phyloP scores from a whole-genome alignment of 2,797 vertebrate genomes.

The Hylomyscus alleni region DNA sequence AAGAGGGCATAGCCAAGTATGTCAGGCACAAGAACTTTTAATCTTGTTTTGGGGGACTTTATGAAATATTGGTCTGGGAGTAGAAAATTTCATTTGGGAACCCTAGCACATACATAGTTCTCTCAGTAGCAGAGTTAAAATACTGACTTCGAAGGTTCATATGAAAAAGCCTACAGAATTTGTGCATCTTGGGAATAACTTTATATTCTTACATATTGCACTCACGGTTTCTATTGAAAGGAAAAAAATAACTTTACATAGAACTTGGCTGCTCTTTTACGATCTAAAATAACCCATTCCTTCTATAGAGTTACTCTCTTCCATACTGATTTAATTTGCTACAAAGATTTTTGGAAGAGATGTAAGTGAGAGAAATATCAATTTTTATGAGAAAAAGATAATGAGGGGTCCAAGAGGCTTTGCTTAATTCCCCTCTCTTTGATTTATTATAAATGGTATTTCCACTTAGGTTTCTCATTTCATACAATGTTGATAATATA shows the following conservation, averaged over 20 bases:
- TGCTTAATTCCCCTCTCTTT: neutral
- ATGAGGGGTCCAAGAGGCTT: neutral
- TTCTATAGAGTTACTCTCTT: constrained; percentile 50
- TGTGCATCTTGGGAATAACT: constrained; percentile 73
- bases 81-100: constrained; percentile 77
- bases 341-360: constrained; percentile 49
- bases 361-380: neutral
- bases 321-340: constrained; percentile 45
- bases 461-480: constrained; percentile 19
- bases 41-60: constrained; percentile 76
- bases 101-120: constrained; percentile 68
- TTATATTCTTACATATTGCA: constrained; percentile 66
- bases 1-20: constrained; percentile 48
- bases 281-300: constrained; percentile 58
- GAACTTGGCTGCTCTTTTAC: constrained; percentile 64
- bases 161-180: constrained; percentile 77
- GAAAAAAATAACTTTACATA: constrained; percentile 73
- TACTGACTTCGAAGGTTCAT: constrained; percentile 74
- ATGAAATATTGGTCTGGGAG: constrained; percentile 79
- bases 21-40: constrained; percentile 73
- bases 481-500: neutral
- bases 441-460: neutral
- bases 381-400: neutral
- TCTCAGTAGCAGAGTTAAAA: constrained; percentile 73
- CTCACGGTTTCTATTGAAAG: constrained; percentile 67